phyloP scores from a whole-genome alignment of 53 echinoderm and acorn worm genomes.

The Apostichopus leukothele region DNA sequence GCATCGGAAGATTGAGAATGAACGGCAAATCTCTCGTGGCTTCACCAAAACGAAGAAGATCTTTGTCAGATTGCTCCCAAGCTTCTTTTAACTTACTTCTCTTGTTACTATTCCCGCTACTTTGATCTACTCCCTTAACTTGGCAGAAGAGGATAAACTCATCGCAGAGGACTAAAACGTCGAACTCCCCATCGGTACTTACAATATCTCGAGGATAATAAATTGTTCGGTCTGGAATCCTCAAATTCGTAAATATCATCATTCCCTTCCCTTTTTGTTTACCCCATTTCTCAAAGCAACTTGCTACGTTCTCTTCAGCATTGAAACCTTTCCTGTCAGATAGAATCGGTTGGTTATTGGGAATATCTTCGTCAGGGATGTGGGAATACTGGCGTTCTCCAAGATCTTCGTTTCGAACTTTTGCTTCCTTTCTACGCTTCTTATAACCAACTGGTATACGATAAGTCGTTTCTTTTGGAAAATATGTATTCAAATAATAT shows the following conservation, averaged over 20 bases:
- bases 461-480: neutral
- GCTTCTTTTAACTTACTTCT: neutral
- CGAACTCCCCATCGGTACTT: neutral
- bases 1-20: neutral
- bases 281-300: conserved; percentile 18
- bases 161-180: conserved; percentile 6
- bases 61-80: neutral
- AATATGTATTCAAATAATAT: neutral
- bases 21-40: conserved; percentile 7
- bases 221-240: neutral
- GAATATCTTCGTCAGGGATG: neutral
- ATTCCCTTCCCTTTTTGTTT: neutral
- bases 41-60: conserved; percentile 3
- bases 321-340: neutral
- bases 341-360: neutral
- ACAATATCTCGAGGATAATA: conserved; percentile 18
- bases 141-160: conserved; percentile 16
- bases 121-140: neutral
- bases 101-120: neutral
- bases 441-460: neutral
- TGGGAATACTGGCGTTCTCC: neutral
- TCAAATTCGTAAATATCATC: conserved; percentile 19
- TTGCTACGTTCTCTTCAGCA: conserved; percentile 2
- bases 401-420: neutral
- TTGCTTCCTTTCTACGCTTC: too few species aligned